A percentile compares a stretch with the other conserved stretches of the same genome.
Evolutionary conservation across 2,888 invertebrate genomes (phyloP).

Genomic region (Lasioglossum leucozonium): DNA sequence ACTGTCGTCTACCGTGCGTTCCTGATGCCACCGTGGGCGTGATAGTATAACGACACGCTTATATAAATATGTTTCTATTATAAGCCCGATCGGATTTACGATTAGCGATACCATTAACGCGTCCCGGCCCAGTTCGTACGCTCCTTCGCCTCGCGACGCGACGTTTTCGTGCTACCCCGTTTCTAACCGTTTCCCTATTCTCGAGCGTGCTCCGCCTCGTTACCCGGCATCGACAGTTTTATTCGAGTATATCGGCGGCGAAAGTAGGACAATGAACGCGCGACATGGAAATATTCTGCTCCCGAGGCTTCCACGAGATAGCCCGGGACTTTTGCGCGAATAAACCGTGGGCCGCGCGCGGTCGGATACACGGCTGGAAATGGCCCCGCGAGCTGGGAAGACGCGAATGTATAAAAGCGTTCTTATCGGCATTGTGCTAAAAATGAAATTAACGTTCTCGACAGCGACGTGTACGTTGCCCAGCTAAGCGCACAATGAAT

Average conservation of each 20-base stretch:
- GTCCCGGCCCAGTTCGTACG: constrained; percentile 9
- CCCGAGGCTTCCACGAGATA: not conserved
- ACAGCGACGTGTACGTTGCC: not conserved
- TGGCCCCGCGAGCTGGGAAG: not conserved
- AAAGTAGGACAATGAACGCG: constrained; percentile 5
- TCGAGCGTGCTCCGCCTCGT: not conserved
- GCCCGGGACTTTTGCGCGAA: not conserved
- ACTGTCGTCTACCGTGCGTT: constrained; percentile 71
- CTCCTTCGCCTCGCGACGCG: not conserved
- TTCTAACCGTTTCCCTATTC: constrained; percentile 11
- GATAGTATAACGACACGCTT: constrained; percentile 71
- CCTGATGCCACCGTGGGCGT: constrained; percentile 57
- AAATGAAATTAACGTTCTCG: not conserved
- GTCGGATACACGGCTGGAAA: not conserved
- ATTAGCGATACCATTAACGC: constrained; percentile 51
- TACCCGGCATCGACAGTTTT: not conserved
- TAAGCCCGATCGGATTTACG: constrained; percentile 50
- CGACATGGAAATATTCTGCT: constrained; percentile 11
- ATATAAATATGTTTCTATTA: constrained; percentile 68
- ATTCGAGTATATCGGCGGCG: not conserved
- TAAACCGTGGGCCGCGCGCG: not conserved
- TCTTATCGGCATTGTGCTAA: not conserved
- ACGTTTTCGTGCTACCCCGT: constrained; percentile 1
- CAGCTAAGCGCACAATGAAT: not conserved
- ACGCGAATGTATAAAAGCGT: not conserved